Percentiles rank a stretch among this genome's conserved stretches.
phyloP scores from a whole-genome alignment of 2,113 vertebrate species.

The Peromyscus leucopus region DNA sequence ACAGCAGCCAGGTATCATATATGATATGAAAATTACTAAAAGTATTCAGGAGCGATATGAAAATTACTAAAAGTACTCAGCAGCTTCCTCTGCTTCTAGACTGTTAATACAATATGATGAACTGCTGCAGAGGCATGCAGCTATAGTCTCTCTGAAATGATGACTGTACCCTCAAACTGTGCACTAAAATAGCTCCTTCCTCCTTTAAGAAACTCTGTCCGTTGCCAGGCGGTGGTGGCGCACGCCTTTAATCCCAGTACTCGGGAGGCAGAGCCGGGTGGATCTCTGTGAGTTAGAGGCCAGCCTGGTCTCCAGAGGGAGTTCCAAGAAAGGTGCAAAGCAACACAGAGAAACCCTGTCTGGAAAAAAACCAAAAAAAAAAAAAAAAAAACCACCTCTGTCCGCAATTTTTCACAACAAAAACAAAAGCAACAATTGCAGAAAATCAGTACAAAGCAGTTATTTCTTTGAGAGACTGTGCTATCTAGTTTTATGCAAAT shows the following conservation, averaged over 20 bases:
- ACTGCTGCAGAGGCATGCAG: not conserved
- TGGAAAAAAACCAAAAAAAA: too few species aligned
- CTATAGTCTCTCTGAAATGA: not conserved
- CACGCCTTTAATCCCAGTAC: too few species aligned
- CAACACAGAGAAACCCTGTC: too few species aligned
- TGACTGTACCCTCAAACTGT: not conserved
- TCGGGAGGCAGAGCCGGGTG: too few species aligned
- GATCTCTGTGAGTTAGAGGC: too few species aligned
- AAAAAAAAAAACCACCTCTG: too few species aligned
- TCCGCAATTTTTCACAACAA: not conserved
- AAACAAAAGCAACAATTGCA: not conserved
- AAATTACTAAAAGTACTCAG: not conserved
- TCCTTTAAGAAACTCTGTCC: not conserved
- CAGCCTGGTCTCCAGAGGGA: too few species aligned
- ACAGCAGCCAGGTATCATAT: not conserved
- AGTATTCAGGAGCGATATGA: not conserved
- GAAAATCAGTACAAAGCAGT: not conserved
- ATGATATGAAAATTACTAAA: not conserved
- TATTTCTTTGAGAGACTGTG: not conserved
- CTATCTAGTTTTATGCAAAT: not conserved
- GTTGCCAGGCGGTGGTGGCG: too few species aligned
- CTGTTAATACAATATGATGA: not conserved
- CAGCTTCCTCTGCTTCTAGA: not conserved
- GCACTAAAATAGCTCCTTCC: not conserved
- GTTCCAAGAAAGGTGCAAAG: too few species aligned